Base-by-base conservation (phyloP, 2,888 invertebrate genomes). In the Ypsolopha scabrella region DNA sequence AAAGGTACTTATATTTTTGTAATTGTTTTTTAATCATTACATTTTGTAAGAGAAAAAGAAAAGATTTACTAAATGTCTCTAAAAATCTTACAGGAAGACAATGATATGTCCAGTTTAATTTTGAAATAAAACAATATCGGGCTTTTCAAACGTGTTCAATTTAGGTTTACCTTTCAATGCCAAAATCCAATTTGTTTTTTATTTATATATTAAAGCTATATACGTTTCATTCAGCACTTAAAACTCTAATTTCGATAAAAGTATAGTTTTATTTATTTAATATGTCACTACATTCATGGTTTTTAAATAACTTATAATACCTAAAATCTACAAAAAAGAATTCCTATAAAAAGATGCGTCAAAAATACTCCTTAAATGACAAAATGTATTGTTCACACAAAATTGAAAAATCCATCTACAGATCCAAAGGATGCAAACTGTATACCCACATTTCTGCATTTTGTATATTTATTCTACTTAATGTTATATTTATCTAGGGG, bases 381-480 rank as follows among this genome's bases (percentile, higher is more conserved):
- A 35, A 48, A 43, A 10, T 24, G 24, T 24, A 24, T 24, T 2
- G 24, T 24, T 24, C 36, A n/a, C 37, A 43, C 13, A 44, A 44
- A 37, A 48, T 44, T 52, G 35, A 35, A 6, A 24, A 10, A 24
- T 43, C 45, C 49, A 34, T 41, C 41, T 34, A 52, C 41, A 45
- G 50, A 54, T 10, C 55, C 48, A 53, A 35, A 63, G 62, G 62
- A 67, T 70, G 67, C 60, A 67, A 68, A 69, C 65, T 60, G 63
- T 65, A 65, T 45, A 45, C 45, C 43, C 7, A 11, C 11, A 47
- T 4, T 24, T 24, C 24, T 24, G 24, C 24, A 24, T 24, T 24
- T 24, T 24, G 24, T 4, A 24, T 24, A 3, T 24, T 24, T 24
- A 24, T 24, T 24, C 24, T 24, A 24, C 24, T 24, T 24, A n/a